Base-by-base conservation (phyloP, 2,797 vertebrate species). In the Simalia tracyae region DNA sequence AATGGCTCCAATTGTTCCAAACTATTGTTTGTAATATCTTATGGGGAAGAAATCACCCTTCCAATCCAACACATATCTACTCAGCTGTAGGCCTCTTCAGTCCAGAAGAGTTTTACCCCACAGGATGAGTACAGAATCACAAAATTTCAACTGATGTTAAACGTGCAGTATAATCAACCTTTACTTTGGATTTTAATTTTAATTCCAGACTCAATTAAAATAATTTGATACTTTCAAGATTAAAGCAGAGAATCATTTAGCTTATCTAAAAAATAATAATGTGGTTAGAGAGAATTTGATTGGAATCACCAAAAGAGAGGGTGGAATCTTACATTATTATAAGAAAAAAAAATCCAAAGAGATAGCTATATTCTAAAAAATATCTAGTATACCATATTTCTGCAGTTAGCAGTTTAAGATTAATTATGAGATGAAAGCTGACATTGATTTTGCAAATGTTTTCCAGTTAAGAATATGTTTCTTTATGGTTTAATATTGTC, bases 381-480 rank as follows among this genome's bases (percentile, higher is more conserved):
- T 1, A 90, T 90, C 60, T 91, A 14, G 4, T 92, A n/a, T 4
- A 7, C 72, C 91, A 84, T 0, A 57, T 84, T 92, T 94, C 92
- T 64, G 1, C 12, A 60, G 91, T 26, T 93, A 24, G 1, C 46
- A 92, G 86, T 81, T 88, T 89, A 91, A 95, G 22, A 92, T 64
- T 84, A 87, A 86, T 93, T 93, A 28, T 90, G 12, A 86, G 84
- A 91, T 42, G 7, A 94, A 94, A 92, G 22, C 56, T 90, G 63
- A 1, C 0, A 91, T 93, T 95, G 63, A 66, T 89, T 60, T 89
- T 63, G 46, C 90, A 94, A 88, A 22, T 60, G 4, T 81, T 94
- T 94, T 94, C 66, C 93, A 87, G 92, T 92, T 86, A 90, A 36
- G 93, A 95, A 91, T 5, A 0, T 87, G 85, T 94, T 95, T 92